Percentiles rank a stretch among this genome's conserved stretches.
These are phyloP conservation scores for Coturnix japonica DNA, from an alignment of 2,113 vertebrate species.

Conservation along the genomic window DNA sequence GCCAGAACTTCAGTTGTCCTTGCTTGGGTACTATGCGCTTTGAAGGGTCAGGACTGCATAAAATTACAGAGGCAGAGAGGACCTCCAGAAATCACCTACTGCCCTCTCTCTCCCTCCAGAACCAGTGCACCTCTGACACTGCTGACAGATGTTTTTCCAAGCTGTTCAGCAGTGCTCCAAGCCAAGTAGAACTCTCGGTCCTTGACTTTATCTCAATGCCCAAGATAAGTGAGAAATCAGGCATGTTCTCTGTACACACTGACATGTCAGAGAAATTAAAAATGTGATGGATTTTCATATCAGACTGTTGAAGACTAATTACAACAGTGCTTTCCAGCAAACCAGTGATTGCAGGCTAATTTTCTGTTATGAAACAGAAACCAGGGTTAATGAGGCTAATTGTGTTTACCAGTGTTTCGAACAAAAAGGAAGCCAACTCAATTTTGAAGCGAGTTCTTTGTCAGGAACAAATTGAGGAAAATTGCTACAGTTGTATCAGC, in stretches of 20 bases:
- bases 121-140: neutral
- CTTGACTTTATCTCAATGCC: constrained; percentile 60
- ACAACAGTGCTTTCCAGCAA: constrained; percentile 77
- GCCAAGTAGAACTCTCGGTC: neutral
- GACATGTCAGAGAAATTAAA: constrained; percentile 74
- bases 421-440: constrained; percentile 80
- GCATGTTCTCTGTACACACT: constrained; percentile 60
- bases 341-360: constrained; percentile 81
- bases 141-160: neutral
- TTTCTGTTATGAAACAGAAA: constrained; percentile 83
- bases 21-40: neutral
- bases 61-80: neutral
- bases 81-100: neutral
- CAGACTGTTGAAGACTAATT: constrained; percentile 79
- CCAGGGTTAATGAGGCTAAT: constrained; percentile 85
- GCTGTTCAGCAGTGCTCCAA: neutral
- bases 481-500: constrained; percentile 80
- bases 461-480: constrained; percentile 80
- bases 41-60: neutral
- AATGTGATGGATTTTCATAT: constrained; percentile 71
- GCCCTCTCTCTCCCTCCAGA: neutral
- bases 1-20: neutral
- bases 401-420: constrained; percentile 80
- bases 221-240: constrained; percentile 64
- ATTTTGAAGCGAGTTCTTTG: constrained; percentile 77